Evolutionary conservation across 2,888 invertebrate genomes (phyloP).

Genomic region (Conchocele bisecta): DNA sequence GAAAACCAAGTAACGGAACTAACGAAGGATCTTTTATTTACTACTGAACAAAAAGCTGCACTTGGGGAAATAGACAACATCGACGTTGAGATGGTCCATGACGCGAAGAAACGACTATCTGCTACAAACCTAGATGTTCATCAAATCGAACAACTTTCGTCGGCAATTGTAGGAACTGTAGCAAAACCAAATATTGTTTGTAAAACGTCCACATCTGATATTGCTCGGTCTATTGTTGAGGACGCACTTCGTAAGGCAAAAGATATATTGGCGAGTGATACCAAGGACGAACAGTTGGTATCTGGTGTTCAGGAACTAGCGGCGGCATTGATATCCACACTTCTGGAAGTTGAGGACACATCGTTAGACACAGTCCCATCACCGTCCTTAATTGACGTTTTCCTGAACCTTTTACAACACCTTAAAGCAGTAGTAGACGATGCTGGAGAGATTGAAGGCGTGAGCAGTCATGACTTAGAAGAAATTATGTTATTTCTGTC

Average conservation of each 20-base stretch:
- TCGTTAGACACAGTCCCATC: no score
- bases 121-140: constrained; percentile 18
- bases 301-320: constrained; percentile 43
- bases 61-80: constrained; percentile 7
- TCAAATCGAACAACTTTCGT: constrained; percentile 38
- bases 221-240: constrained; percentile 29
- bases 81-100: constrained; percentile 31
- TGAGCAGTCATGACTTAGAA: constrained; percentile 11
- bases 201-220: constrained; percentile 15
- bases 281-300: constrained; percentile 7
- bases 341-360: neutral
- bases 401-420: constrained; percentile 31
- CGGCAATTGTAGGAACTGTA: constrained; percentile 22
- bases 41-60: constrained; percentile 30
- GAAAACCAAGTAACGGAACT: constrained; percentile 34
- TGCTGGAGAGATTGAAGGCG: neutral
- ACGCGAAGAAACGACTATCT: constrained; percentile 33
- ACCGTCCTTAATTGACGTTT: constrained; percentile 26
- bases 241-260: constrained; percentile 35
- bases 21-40: constrained; percentile 29
- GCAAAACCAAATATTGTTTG: constrained; percentile 4
- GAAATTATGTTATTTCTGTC: no score
- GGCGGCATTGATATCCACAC: constrained; percentile 37
- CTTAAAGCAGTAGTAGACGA: constrained; percentile 10
- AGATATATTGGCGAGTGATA: constrained; percentile 15